Percentiles rank a stretch among this genome's conserved stretches.
Evolutionary conservation across 2,888 invertebrate genomes (phyloP).

Genomic region (Piscicola geometra): DNA sequence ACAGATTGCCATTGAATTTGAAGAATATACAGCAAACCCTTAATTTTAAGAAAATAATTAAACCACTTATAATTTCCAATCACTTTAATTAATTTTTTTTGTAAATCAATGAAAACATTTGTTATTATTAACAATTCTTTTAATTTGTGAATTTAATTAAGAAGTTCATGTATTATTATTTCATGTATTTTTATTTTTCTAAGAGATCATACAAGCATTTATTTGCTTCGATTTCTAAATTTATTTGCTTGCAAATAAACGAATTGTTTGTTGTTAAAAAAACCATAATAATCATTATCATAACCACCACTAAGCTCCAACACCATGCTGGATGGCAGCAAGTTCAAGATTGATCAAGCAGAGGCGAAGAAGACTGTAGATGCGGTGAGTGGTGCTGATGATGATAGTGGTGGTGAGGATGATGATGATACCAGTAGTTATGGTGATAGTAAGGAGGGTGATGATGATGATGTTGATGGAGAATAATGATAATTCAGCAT

Average conservation of each 20-base stretch:
- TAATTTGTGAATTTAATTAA: no score
- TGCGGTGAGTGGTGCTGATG: not conserved
- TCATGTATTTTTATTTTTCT: not conserved
- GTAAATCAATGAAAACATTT: no score
- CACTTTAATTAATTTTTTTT: no score
- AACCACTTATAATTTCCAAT: no score
- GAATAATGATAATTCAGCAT: no score
- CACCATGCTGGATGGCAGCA: not conserved
- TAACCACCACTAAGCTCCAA: not conserved
- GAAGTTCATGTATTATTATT: no score
- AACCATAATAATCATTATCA: not conserved
- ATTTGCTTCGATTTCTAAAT: not conserved
- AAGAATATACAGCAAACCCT: no score
- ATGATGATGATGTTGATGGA: not conserved
- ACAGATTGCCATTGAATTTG: no score
- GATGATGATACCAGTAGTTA: not conserved
- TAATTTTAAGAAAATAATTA: no score
- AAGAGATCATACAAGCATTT: not conserved
- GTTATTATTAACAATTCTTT: no score
- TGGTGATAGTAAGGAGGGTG: not conserved
- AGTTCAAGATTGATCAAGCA: not conserved
- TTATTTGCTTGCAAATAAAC: not conserved
- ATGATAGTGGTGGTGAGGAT: not conserved
- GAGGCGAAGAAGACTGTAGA: not conserved
- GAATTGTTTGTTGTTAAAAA: not conserved